These are phyloP conservation scores for Lepus timidus DNA, from an alignment of 2,113 vertebrate genomes.

Conservation along the genomic window DNA sequence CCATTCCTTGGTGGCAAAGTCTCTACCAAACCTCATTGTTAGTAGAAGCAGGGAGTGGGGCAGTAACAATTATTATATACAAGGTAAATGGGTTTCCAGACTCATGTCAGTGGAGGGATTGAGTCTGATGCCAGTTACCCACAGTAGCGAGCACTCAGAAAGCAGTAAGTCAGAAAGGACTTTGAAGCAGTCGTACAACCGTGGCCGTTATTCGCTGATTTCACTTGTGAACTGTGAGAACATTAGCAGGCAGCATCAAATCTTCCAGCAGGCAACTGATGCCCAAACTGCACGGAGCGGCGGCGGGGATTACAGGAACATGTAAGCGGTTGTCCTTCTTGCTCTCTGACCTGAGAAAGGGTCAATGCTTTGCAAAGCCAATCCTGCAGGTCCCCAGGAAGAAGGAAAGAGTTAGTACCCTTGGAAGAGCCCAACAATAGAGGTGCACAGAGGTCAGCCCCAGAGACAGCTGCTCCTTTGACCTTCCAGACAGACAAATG, in stretches of 20 bases:
- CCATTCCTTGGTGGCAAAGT: conserved; percentile 76
- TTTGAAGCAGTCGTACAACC: conserved; percentile 67
- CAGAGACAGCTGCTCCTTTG: conserved; percentile 70
- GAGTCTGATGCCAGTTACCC: conserved; percentile 53
- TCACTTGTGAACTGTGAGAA: conserved; percentile 61
- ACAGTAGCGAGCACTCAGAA: conserved; percentile 61
- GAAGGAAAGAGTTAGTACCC: conserved; percentile 64
- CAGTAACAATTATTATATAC: conserved; percentile 64
- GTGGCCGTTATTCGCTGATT: conserved; percentile 16
- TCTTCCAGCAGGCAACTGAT: conserved; percentile 36
- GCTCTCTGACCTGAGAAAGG: conserved; percentile 72
- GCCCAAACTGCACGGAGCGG: conserved; percentile 51
- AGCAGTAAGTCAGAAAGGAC: conserved; percentile 30
- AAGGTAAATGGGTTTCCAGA: conserved; percentile 58
- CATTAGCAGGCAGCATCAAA: conserved; percentile 62
- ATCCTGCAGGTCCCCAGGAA: conserved; percentile 70
- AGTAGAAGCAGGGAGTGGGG: conserved; percentile 64
- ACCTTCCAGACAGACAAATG: conserved; percentile 70
- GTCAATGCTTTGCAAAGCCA: conserved; percentile 65
- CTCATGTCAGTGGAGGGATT: conserved; percentile 60
- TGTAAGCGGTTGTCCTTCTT: conserved; percentile 65
- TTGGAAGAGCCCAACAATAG: conserved; percentile 61
- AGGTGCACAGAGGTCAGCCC: conserved; percentile 62
- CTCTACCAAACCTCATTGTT: conserved; percentile 64
- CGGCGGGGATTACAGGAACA: conserved; percentile 42